Evolutionary conservation across 2,797 vertebrate species (phyloP).

Genomic region (Syngnathus acus): DNA sequence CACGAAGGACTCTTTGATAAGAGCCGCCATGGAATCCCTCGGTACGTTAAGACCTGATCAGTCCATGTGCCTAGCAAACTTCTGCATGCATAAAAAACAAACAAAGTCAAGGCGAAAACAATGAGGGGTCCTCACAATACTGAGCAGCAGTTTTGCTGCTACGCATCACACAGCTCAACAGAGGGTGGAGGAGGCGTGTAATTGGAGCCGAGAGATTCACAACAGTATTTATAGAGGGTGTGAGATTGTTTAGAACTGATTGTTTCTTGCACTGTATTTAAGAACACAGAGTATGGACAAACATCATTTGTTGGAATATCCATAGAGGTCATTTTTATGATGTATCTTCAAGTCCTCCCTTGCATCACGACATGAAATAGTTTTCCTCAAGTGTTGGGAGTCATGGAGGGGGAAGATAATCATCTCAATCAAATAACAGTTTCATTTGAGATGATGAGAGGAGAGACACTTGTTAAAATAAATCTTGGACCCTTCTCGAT

Average conservation of each 20-base stretch:
- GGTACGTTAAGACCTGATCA: constrained; percentile 45
- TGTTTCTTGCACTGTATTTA: constrained; percentile 35
- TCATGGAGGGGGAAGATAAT: not conserved
- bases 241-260: constrained; percentile 49
- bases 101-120: constrained; percentile 47
- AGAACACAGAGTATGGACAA: constrained; percentile 12
- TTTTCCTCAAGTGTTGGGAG: not conserved
- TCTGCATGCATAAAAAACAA: constrained; percentile 52
- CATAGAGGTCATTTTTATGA: constrained; percentile 10
- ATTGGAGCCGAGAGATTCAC: constrained; percentile 64
- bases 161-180: constrained; percentile 51
- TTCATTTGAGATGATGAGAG: constrained; percentile 3
- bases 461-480: constrained; percentile 1
- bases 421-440: constrained; percentile 7
- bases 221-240: constrained; percentile 50
- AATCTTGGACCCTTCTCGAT: constrained; percentile 47
- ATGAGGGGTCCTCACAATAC: constrained; percentile 54
- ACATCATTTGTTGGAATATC: constrained; percentile 17
- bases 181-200: constrained; percentile 53
- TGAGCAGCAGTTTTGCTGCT: constrained; percentile 48
- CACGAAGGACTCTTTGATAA: constrained; percentile 16
- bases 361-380: constrained; percentile 12
- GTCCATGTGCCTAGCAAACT: constrained; percentile 28
- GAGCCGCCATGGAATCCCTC: constrained; percentile 22
- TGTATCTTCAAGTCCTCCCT: constrained; percentile 1